Conservation (phyloP, 2,113 vertebrate species). For the Edolisoma coerulescens region DNA sequence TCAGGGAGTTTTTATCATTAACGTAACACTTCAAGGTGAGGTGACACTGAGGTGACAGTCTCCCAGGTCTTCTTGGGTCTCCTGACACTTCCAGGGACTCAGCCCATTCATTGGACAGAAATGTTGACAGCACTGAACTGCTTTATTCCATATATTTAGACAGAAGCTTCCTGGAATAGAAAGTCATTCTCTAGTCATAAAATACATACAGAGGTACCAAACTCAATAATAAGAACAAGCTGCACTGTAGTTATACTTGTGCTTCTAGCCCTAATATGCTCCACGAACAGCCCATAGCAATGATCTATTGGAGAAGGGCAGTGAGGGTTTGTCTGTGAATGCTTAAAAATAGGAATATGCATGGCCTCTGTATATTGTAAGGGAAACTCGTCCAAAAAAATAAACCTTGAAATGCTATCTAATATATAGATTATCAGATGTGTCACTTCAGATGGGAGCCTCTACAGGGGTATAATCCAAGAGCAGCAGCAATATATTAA, state of each 20-base stretch:
- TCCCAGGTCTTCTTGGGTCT: background rate
- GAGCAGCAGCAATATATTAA: constrained; percentile 59
- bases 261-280: background rate
- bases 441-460: constrained; percentile 13
- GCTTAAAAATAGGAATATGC: background rate
- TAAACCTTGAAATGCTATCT: background rate
- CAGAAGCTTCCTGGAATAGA: background rate
- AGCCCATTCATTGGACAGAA: background rate
- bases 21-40: background rate
- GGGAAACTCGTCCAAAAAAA: background rate
- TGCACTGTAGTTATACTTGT: background rate
- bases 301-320: background rate
- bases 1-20: background rate
- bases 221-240: background rate
- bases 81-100: background rate
- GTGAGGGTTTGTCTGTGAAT: background rate
- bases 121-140: background rate
- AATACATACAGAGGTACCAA: background rate
- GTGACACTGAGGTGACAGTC: background rate
- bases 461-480: constrained; percentile 42
- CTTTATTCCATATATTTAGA: background rate
- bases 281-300: background rate
- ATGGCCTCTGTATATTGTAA: background rate
- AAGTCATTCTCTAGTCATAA: background rate
- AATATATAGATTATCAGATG: background rate